These are phyloP conservation scores for Zeugodacus cucurbitae DNA, from an alignment of 1,140 invertebrate genomes.

Conservation along the genomic window DNA sequence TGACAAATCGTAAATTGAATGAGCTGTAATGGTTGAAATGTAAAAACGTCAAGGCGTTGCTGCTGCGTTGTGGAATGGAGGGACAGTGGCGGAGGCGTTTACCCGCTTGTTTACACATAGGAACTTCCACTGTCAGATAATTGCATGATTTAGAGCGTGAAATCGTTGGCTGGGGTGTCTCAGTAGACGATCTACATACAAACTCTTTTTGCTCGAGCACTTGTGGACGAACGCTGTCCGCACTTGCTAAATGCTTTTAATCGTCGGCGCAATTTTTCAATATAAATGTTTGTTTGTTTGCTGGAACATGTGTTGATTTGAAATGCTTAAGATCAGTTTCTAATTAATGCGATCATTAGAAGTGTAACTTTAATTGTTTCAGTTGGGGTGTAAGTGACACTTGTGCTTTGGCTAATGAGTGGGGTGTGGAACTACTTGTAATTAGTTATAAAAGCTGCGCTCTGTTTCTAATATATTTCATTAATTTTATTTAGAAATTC, in stretches of 20 bases:
- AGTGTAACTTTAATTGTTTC: neutral
- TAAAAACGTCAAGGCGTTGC: conserved; percentile 5
- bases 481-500: no score
- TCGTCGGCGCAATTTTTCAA: neutral
- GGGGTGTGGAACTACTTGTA: neutral
- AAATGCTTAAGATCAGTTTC: neutral
- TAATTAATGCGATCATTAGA: conserved; percentile 11
- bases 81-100: neutral
- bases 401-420: neutral
- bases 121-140: neutral
- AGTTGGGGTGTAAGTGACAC: neutral
- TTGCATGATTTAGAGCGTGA: conserved; percentile 9
- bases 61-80: neutral
- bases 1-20: conserved; percentile 33
- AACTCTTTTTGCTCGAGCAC: neutral
- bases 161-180: neutral
- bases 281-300: neutral
- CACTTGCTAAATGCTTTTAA: conserved; percentile 3
- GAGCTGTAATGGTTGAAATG: conserved; percentile 7
- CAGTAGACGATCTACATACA: neutral
- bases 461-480: no score
- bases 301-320: neutral
- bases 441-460: no score
- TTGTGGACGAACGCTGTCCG: neutral
- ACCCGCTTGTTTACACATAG: neutral